phyloP scores from a whole-genome alignment of 2,113 vertebrate species.

The Polyodon spathula region DNA sequence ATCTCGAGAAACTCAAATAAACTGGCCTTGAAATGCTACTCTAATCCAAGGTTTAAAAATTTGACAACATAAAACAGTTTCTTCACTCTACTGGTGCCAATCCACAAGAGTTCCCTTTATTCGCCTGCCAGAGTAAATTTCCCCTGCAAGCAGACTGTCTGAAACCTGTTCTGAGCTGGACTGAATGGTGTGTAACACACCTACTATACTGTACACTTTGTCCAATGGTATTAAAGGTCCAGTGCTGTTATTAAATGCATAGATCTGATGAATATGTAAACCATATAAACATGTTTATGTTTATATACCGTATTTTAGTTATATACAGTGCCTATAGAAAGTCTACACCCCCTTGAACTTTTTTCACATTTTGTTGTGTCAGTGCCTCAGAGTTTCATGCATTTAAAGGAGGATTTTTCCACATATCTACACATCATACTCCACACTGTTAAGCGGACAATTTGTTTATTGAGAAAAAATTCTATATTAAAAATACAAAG shows the following conservation, averaged over 20 bases:
- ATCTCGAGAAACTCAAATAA: slow-evolving; percentile 11
- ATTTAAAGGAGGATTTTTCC: no score
- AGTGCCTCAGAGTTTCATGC: no score
- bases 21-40: slow-evolving; percentile 19
- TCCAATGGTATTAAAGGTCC: slow-evolving; percentile 2
- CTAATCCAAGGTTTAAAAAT: slow-evolving; percentile 25
- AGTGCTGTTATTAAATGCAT: neutral
- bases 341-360: no score
- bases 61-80: slow-evolving; percentile 17
- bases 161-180: slow-evolving; percentile 6
- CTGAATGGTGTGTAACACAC: slow-evolving; percentile 8
- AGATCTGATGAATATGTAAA: no score
- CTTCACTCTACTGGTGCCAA: slow-evolving; percentile 3
- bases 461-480: no score
- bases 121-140: slow-evolving; percentile 23
- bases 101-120: slow-evolving; percentile 22
- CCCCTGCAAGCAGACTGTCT: slow-evolving; percentile 9
- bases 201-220: neutral
- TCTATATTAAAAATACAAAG: no score
- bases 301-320: no score
- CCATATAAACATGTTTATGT: no score
- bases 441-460: no score
- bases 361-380: no score
- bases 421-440: no score
- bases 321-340: no score